A percentile compares a stretch with the other conserved stretches of the same genome.
Evolutionary conservation across 2,797 vertebrate genomes (phyloP).

Genomic region (Australoheros facetus): DNA sequence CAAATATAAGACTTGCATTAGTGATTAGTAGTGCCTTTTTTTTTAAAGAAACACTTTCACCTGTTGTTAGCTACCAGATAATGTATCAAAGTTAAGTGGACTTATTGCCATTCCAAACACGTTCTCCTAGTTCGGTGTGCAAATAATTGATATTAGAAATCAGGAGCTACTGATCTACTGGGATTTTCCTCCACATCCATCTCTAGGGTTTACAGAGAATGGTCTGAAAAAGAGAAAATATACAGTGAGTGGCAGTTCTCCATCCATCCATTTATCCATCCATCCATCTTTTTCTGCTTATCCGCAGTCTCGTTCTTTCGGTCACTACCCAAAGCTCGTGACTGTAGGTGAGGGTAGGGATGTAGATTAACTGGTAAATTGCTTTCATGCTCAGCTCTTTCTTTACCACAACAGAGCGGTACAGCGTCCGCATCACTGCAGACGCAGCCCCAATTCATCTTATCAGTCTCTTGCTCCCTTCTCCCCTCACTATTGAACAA

Average conservation of each 20-base stretch:
- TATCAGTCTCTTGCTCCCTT: too few species aligned
- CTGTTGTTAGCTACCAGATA: neutral
- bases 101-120: neutral
- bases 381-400: too few species aligned
- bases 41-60: neutral
- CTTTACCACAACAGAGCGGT: too few species aligned
- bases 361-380: too few species aligned
- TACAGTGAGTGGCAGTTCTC: neutral
- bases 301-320: too few species aligned
- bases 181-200: neutral
- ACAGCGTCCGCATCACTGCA: too few species aligned
- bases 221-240: constrained; percentile 1
- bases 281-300: too few species aligned
- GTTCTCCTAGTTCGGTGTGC: neutral
- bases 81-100: neutral
- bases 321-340: too few species aligned
- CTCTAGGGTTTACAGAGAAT: neutral
- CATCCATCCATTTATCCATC: too few species aligned
- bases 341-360: too few species aligned
- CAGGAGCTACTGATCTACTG: neutral
- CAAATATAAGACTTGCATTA: neutral
- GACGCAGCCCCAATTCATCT: too few species aligned
- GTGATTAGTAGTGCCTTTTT: neutral
- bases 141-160: neutral
- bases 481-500: too few species aligned